Evolutionary conservation across 2,888 invertebrate species (phyloP), one percentile per base, ranked within the genome.

Genomic region (Ormyrus pomaceus): DNA sequence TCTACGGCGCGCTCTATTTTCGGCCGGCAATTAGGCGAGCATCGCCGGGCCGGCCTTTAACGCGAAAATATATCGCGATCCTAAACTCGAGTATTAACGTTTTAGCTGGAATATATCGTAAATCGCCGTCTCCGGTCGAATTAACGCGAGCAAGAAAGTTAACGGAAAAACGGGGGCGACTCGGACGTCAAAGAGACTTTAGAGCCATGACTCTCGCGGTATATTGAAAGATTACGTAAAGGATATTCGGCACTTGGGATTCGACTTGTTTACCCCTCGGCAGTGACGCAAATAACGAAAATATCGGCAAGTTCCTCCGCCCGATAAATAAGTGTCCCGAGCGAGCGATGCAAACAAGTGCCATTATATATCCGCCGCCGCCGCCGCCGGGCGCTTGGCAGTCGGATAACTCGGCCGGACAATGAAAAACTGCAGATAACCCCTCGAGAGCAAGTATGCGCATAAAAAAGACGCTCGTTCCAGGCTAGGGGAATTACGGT

Each of bases 221-320:
- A 65, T n/a, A 19, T 51, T n/a, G 45, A n/a, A 59, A 48, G n/a
- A 50, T 77, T 77, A 56, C 77, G 68, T 73, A 72, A 68, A 61
- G 59, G 48, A 50, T 55, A 34, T 61, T 69, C 34, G 56, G 9
- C 50, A 10, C 34, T n/a, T 56, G 34, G 51, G 13, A 58, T 51
- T 19, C 50, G 48, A 69, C 55, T 71, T 76, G 76, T 80, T 78
- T 78, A 66, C 65, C 59, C 58, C 46, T 55, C 34, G 13, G 13
- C 48, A 55, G 55, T 80, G 76, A 76, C 76, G 80, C 71, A 72
- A 76, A 72, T 76, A 71, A 80, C 80, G 34, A 80, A 72, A 80
- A 80, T 76, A 76, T 66, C 66, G 65, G 8, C 71, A 56, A 70
- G 58, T 70, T 70, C 58, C 65, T 51, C 19, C 58, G n/a, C 11